Evolutionary conservation across 2,113 vertebrate species (phyloP), one percentile per base, ranked within the genome.

Genomic region (Irena cyanogastra): DNA sequence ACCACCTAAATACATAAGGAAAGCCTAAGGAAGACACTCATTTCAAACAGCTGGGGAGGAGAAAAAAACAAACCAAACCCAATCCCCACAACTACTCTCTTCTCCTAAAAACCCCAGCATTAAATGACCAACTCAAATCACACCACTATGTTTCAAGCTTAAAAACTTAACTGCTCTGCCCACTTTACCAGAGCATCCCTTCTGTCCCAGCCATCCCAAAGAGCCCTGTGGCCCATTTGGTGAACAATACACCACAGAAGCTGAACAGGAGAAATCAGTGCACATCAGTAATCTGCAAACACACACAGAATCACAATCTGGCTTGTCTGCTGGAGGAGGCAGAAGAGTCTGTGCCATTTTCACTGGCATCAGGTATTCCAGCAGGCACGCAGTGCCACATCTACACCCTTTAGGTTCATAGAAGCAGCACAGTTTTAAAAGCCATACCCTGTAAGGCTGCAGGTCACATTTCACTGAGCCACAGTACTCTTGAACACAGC

Each of bases 321-420:
- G 8, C n/a, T 74, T 61, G 15, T 33, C 3, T 3, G 7, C 15
- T 7, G 22, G 16, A 8, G 39, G 5, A 72, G 22, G 10, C 6
- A 42, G 60, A 35, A 57, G 27, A 60, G 54, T 12, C 50, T 39
- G 31, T 8, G 33, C 50, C 41, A 47, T 44, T 79, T 87, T 60
- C 54, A 50, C 42, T 41, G 24, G 57, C 42, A 80, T 61, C 45
- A 61, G 13, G 45, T 79, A 18, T 39, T 79, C 33, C 57, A 61
- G 20, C 24, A 15, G 13, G 6, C 37, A 8, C 2, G 0, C 41
- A 13, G 11, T 3, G 27, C 63, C 16, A 28, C n/a, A n/a, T 39
- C 68, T 39, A 31, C 27, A 39, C 30, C 8, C 66, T 50, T 71
- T 2, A 17, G 47, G 31, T 52, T 83, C 70, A 84, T 11, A 63